Conservation (phyloP, 1,140 invertebrate species). For the Teleogryllus occipitalis region DNA sequence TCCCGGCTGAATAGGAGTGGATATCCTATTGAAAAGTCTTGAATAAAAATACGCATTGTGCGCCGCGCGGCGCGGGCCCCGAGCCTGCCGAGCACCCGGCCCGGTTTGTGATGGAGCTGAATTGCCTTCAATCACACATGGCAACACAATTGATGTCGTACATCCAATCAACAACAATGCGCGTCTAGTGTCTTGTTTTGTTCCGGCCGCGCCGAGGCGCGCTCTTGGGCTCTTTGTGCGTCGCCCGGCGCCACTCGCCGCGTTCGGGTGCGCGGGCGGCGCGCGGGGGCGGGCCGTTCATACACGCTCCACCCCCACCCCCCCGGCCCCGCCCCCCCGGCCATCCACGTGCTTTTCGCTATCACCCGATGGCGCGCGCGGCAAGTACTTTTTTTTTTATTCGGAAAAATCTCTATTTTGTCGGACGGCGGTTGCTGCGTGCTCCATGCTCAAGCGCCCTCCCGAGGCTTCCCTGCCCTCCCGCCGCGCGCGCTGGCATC, state of each 20-base stretch:
- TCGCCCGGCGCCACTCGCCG: not conserved
- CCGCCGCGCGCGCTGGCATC: too few species aligned
- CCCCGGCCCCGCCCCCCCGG: too few species aligned
- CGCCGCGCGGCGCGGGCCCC: too few species aligned
- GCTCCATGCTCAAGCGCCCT: too few species aligned
- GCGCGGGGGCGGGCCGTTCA: too few species aligned
- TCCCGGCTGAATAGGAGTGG: not conserved
- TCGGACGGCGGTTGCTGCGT: too few species aligned
- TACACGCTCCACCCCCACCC: too few species aligned
- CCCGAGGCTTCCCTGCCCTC: too few species aligned
- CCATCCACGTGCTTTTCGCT: too few species aligned
- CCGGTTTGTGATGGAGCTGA: not conserved
- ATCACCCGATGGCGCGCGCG: too few species aligned
- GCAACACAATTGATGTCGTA: constrained; percentile 4
- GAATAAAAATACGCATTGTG: not conserved
- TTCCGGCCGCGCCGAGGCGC: not conserved
- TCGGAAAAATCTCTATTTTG: too few species aligned
- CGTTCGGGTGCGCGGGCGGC: not conserved
- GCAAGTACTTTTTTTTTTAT: too few species aligned
- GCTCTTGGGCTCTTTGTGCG: not conserved
- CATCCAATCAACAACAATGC: not conserved
- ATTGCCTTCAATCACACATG: constrained; percentile 4
- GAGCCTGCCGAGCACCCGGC: not conserved
- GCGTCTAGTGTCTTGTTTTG: constrained; percentile 3
- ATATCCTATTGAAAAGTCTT: constrained; percentile 1